Conservation (phyloP, 2,113 vertebrate genomes). For the Uropsilus gracilis region DNA sequence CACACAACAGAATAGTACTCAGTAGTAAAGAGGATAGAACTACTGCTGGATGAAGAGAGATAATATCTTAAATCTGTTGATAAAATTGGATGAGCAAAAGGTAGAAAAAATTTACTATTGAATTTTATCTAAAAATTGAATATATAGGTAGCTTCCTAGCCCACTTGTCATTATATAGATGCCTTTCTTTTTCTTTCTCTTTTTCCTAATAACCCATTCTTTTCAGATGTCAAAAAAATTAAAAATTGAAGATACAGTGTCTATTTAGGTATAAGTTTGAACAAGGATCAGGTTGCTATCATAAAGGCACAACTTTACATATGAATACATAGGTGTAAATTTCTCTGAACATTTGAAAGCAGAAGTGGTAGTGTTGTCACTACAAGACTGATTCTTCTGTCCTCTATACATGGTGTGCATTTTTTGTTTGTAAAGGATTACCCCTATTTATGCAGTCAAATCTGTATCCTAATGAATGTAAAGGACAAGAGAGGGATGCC, state of each 20-base stretch:
- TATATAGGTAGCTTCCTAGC: no score
- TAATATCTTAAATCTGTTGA: not conserved
- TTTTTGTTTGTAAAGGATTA: not conserved
- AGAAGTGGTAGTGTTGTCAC: not conserved
- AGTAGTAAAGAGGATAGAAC: not conserved
- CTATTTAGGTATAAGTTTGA: not conserved
- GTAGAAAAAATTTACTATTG: not conserved
- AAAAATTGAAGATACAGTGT: not conserved
- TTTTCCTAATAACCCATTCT: no score
- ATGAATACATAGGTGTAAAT: not conserved
- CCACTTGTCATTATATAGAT: no score
- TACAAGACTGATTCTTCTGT: not conserved
- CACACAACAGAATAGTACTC: not conserved
- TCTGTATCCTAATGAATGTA: not conserved
- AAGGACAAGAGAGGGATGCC: not conserved
- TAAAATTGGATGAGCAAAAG: not conserved
- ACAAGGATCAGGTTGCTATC: not conserved
- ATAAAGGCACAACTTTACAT: not conserved
- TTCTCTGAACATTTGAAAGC: not conserved
- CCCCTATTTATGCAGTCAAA: not conserved
- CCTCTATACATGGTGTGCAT: not conserved
- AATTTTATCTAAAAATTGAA: constrained; percentile 7
- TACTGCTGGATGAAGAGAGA: no score
- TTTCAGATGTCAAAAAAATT: not conserved
- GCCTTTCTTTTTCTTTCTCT: no score